Conservation (phyloP, 2,113 vertebrate species). For the Cochlearius cochlearius region DNA sequence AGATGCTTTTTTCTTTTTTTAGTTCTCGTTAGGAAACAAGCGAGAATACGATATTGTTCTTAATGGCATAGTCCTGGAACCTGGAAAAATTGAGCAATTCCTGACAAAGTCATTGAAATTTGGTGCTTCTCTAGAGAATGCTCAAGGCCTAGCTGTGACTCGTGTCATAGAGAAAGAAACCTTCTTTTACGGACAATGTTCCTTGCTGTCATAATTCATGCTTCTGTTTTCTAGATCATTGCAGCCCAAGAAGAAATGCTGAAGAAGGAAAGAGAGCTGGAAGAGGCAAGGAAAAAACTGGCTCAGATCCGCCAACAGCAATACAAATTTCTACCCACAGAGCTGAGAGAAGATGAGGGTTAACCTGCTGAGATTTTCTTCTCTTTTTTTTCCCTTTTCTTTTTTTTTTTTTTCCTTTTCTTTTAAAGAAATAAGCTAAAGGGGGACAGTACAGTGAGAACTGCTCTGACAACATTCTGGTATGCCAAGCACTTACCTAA, state of each 20-base stretch:
- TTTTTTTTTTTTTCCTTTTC: not conserved
- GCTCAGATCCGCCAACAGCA: slow-evolving; percentile 99
- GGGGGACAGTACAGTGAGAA: slow-evolving; percentile 28
- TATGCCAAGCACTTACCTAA: slow-evolving; percentile 42
- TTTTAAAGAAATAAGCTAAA: slow-evolving; percentile 34
- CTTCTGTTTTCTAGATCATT: slow-evolving; percentile 84
- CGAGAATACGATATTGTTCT: not conserved
- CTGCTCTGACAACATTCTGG: slow-evolving; percentile 40
- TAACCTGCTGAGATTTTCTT: slow-evolving; percentile 58
- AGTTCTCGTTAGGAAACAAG: not conserved
- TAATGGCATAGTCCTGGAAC: not conserved
- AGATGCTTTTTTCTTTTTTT: not conserved
- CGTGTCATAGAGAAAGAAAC: not conserved
- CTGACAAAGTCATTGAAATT: not conserved
- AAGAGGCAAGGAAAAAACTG: slow-evolving; percentile 96
- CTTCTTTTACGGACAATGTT: not conserved
- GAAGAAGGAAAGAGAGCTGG: slow-evolving; percentile 94
- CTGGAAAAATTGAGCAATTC: not conserved
- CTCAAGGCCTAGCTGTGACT: not conserved
- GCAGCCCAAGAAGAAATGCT: slow-evolving; percentile 99
- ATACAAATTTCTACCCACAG: slow-evolving; percentile 96
- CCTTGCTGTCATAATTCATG: not conserved
- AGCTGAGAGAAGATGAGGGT: slow-evolving; percentile 92
- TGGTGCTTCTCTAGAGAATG: not conserved
- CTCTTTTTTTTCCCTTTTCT: not conserved